Conservation (phyloP, 2,113 vertebrate genomes). For the Pseudopipra pipra region DNA sequence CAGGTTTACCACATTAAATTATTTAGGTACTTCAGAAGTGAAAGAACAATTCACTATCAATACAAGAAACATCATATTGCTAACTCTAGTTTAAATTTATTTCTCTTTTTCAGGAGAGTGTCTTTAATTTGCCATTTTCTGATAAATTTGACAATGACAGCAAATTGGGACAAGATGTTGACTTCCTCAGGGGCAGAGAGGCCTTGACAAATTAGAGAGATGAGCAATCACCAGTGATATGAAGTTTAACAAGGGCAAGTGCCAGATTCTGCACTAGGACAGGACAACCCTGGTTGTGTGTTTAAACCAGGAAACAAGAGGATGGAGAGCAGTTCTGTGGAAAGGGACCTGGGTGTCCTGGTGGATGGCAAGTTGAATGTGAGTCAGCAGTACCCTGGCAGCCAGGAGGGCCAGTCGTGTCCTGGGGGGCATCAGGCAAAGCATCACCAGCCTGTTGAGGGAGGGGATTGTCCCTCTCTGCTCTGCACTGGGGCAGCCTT, state of each 20-base stretch:
- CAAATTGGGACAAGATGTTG: neutral
- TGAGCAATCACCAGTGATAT: neutral
- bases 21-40: neutral
- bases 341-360: neutral
- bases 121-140: neutral
- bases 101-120: neutral
- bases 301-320: neutral
- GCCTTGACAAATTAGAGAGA: neutral
- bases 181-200: neutral
- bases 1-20: neutral
- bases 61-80: neutral
- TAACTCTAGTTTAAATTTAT: neutral
- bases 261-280: neutral
- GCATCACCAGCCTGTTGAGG: fast-evolving
- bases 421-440: neutral
- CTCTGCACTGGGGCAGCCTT: fast-evolving
- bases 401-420: fast-evolving
- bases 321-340: fast-evolving
- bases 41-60: neutral
- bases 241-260: fast-evolving
- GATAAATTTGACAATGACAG: neutral
- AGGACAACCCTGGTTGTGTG: too few relatives aligned
- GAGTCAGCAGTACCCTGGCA: neutral
- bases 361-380: fast-evolving
- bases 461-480: neutral